Base-by-base conservation (phyloP, 2,888 invertebrate species). In the Drosophila mayaguana region DNA sequence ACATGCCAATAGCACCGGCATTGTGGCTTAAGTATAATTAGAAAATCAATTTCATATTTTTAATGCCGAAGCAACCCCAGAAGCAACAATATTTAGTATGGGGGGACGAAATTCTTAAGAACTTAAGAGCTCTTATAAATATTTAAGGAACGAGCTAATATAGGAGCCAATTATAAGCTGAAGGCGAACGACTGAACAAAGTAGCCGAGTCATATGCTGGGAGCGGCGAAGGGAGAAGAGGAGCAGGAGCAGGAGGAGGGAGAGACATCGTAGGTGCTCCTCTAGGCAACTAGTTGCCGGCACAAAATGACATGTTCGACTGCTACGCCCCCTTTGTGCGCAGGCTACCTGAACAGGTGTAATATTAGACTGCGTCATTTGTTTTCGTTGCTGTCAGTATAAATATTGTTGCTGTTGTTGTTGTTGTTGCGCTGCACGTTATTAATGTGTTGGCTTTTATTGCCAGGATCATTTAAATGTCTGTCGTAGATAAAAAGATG, bases 381-480 rank as follows among this genome's bases (percentile, higher is more conserved):
- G 74, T 86, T 86, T 72, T 60, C 64, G 72, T 75, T 65, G 66
- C 67, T 75, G 63, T 56, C 48, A 43, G 51, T 62, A 65, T 65
- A 67, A 59, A 66, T 34, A 61, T 53, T 60, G 46, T 18, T 32
- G 32, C 11, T 32, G 32, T 28, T 28, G 28, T 28, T 67, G 53
- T 60, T 67, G 42, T 34, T 67, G 42, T 38, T 63, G 60, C 5
- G 56, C 9, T 53, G 34, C 38, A 56, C 55, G 42, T 80, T 67
- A 67, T 67, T 63, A 67, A 68, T 72, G 53, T 62, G 57, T 18
- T 65, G 63, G 25, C 56, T 70, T 76, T 77, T 80, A 80, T 74
- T 59, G 65, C 63, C 82, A 75, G 90, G 87, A 90, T 80, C 83
- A 74, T 85, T 88, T 82, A 72, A 82, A 75, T 82, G 76, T 60